Base-by-base conservation (phyloP, 2,888 invertebrate genomes). In the Neoaliturus tenellus region DNA sequence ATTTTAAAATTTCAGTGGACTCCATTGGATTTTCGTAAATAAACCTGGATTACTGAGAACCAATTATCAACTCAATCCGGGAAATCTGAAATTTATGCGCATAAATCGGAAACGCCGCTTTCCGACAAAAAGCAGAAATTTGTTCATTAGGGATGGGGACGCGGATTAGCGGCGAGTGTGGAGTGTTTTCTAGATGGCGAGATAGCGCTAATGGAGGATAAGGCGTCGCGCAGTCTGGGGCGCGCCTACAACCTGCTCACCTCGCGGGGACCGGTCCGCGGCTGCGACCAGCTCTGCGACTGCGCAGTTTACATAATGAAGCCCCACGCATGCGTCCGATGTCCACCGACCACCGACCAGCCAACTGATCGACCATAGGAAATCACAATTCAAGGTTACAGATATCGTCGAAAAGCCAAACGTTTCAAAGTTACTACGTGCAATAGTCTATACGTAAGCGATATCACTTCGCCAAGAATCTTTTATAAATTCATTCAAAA, bases 271-370 rank as follows among this genome's bases (percentile, higher is more conserved):
- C 48, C 48, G 48, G 48, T 48, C 48, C 51, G 10, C 5, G 20
- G 5, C 8, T 23, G 44, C 51, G 20, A 6, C 39, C 39, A 39
- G 12, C 51, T 6, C 51, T 51, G 51, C 62, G 62, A 62, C 62
- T 62, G 62, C 62, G 62, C 62, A 62, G 14, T 62, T 62, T 62
- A 17, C 62, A 62, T 62, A 62, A 62, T 62, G 62, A 62, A 62
- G 62, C 62, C 62, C 28, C 62, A 62, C 62, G 62, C 62, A 62
- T 62, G 62, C 62, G 62, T 17, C 6, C 28, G 3, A 12, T 14
- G 2, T 25, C 23, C 12, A 3, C 6, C 23, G 55, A 8, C 1
- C 20, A 2, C 28, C 62, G 62, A 1, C 5, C 51, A 20, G 51
- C 51, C 14, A 2, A 17, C 44, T 44, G 39, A 39, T 17, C 44